Evolutionary conservation across 2,888 invertebrate species (phyloP).

Genomic region (Adelognathus sp.): DNA sequence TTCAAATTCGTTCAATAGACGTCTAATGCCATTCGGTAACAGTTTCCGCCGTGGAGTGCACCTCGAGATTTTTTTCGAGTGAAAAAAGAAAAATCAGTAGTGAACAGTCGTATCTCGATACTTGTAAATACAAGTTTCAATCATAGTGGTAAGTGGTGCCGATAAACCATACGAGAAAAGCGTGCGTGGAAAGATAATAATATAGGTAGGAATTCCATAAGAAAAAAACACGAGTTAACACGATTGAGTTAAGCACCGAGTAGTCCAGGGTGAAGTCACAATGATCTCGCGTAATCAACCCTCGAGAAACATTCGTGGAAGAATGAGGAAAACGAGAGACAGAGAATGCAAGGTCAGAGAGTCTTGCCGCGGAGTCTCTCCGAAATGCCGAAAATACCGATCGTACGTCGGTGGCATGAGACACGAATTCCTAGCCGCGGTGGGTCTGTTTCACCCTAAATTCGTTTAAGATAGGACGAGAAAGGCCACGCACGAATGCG

Average conservation of each 20-base stretch:
- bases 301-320: neutral
- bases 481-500: constrained; percentile 10
- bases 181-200: constrained; percentile 49
- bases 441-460: constrained; percentile 71
- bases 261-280: neutral
- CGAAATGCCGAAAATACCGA: constrained; percentile 69
- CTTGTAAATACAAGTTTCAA: neutral
- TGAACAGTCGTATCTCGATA: neutral
- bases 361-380: neutral
- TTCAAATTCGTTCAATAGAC: neutral
- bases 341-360: neutral
- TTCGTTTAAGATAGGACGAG: constrained; percentile 72
- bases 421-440: constrained; percentile 71
- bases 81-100: neutral
- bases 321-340: neutral
- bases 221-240: constrained; percentile 71
- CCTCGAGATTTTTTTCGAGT: neutral
- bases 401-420: constrained; percentile 70
- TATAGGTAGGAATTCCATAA: constrained; percentile 70
- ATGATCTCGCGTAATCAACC: constrained; percentile 43
- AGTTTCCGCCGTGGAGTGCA: no score
- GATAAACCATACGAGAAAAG: constrained; percentile 46
- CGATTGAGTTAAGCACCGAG: constrained; percentile 57
- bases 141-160: neutral
- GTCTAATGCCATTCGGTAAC: no score